phyloP scores from a whole-genome alignment of 2,113 vertebrate genomes.

The Hymenochirus boettgeri region DNA sequence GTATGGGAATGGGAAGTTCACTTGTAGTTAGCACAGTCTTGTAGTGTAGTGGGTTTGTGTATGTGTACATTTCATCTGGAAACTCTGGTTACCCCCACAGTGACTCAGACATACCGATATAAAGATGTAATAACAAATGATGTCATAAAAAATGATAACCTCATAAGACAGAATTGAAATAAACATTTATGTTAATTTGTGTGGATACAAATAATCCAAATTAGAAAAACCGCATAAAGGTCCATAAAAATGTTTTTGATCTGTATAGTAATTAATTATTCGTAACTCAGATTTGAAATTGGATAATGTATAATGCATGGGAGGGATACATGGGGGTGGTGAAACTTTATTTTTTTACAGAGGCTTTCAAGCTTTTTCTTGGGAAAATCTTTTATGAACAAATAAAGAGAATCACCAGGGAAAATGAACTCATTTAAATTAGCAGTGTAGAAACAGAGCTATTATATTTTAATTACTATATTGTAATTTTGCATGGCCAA shows the following conservation, averaged over 20 bases:
- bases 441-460: background rate
- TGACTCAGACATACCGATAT: too few relatives aligned
- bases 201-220: slow-evolving; percentile 14
- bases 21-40: too few relatives aligned
- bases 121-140: too few relatives aligned
- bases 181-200: slow-evolving; percentile 28
- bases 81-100: too few relatives aligned
- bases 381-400: slow-evolving; percentile 12
- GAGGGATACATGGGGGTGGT: slow-evolving; percentile 15
- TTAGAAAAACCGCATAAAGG: slow-evolving; percentile 11
- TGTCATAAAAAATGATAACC: slow-evolving; percentile 32
- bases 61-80: too few relatives aligned
- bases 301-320: background rate
- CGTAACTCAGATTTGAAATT: slow-evolving; percentile 28
- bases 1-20: too few relatives aligned
- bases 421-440: background rate
- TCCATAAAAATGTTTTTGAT: slow-evolving; percentile 13
- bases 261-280: slow-evolving; percentile 24
- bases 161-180: slow-evolving; percentile 33
- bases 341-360: background rate
- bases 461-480: background rate
- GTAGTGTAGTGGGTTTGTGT: too few relatives aligned
- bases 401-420: background rate
- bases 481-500: too few relatives aligned
- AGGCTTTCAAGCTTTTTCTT: slow-evolving; percentile 8